Conservation (phyloP, 2,113 vertebrate genomes). For the Bubo scandiacus region DNA sequence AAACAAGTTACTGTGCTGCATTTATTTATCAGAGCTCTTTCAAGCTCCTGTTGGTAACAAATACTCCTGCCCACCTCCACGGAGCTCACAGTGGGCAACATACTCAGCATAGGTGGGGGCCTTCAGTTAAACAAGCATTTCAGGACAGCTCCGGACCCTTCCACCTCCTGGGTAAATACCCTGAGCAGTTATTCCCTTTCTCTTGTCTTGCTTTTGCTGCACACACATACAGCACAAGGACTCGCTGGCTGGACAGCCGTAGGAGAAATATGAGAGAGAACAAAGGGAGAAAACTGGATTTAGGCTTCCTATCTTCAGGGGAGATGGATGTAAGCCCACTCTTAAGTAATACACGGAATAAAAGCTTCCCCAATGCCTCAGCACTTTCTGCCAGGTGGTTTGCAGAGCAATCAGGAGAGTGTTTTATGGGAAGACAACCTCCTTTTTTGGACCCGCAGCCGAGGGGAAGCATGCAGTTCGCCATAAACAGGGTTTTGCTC, state of each 20-base stretch:
- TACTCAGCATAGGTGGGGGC: background rate
- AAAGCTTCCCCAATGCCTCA: background rate
- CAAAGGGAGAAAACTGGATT: background rate
- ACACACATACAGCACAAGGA: fast-evolving
- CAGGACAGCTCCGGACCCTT: background rate
- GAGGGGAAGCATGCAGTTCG: background rate
- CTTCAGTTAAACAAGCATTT: background rate
- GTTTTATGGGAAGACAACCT: background rate
- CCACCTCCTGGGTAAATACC: background rate
- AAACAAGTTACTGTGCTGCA: background rate
- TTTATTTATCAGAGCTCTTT: background rate
- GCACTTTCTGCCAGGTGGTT: background rate
- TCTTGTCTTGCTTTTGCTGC: background rate
- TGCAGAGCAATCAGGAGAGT: background rate
- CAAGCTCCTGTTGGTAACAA: background rate
- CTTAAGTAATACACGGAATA: background rate
- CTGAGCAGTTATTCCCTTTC: background rate
- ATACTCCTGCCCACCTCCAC: background rate
- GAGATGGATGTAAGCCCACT: background rate
- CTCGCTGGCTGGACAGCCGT: background rate
- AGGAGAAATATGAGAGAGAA: background rate
- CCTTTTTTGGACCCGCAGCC: background rate
- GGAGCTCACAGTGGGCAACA: background rate
- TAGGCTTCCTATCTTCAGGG: background rate
- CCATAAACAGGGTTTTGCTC: background rate